Evolutionary conservation across 2,113 vertebrate genomes (phyloP).

Genomic region (Protobothrops flavoviridis): DNA sequence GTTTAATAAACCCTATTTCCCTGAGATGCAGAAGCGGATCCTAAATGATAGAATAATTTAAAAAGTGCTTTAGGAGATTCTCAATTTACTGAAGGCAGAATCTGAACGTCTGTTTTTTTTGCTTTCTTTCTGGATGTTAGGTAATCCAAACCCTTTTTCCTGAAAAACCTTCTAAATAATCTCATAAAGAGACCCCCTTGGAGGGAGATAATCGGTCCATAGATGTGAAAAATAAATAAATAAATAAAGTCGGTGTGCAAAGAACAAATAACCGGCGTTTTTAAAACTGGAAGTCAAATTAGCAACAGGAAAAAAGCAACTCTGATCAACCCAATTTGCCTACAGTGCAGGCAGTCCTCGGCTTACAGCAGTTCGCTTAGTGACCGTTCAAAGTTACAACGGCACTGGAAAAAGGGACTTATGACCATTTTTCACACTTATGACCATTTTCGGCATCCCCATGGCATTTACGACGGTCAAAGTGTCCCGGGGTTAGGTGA

Average conservation of each 20-base stretch:
- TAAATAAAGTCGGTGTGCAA: not conserved
- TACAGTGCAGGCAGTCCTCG: not conserved
- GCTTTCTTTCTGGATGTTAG: not conserved
- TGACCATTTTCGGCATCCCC: not conserved
- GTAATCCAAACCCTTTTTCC: not conserved
- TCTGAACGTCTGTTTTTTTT: not conserved
- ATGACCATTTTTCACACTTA: not conserved
- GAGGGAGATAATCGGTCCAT: not conserved
- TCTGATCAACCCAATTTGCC: not conserved
- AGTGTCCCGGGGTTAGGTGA: not conserved
- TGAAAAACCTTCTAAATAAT: not conserved
- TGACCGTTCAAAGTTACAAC: not conserved
- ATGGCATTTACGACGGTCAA: too few species aligned
- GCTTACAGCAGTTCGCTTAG: not conserved
- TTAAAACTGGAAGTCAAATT: not conserved
- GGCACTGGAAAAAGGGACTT: not conserved
- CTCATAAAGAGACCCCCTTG: not conserved
- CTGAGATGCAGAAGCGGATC: not conserved
- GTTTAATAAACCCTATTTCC: not conserved
- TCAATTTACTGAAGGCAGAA: not conserved
- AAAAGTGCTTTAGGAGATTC: not conserved
- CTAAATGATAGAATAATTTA: not conserved
- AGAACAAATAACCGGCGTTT: not conserved
- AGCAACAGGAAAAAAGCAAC: not conserved
- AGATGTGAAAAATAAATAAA: not conserved